Evolutionary conservation across 2,797 vertebrate species (phyloP).

Genomic region (Ptychobarbus kaznakovi): DNA sequence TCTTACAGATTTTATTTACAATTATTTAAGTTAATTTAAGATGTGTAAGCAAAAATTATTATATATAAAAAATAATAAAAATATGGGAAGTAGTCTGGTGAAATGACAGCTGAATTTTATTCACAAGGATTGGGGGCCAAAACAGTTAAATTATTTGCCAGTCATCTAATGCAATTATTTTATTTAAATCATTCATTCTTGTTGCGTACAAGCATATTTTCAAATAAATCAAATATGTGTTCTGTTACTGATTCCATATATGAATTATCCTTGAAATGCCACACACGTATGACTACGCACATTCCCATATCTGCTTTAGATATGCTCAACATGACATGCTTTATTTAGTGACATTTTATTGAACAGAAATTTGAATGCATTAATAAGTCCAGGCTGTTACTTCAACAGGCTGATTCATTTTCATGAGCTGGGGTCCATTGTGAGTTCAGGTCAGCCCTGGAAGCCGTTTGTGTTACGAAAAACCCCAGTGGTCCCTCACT

Average conservation of each 20-base stretch:
- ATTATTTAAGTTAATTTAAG: too few species aligned
- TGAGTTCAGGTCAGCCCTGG: slow-evolving; percentile 28
- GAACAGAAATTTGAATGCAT: neutral
- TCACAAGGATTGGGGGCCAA: too few species aligned
- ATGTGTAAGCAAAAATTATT: too few species aligned
- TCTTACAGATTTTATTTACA: too few species aligned
- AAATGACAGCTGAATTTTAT: neutral
- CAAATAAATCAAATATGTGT: neutral
- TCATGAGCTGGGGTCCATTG: slow-evolving; percentile 12
- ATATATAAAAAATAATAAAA: too few species aligned
- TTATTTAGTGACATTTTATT: neutral
- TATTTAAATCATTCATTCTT: neutral
- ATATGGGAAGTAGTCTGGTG: neutral
- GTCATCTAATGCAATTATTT: slow-evolving; percentile 15
- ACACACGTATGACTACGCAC: neutral
- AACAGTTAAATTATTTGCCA: neutral
- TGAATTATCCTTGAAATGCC: neutral
- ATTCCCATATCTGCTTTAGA: neutral
- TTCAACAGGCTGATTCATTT: slow-evolving; percentile 30
- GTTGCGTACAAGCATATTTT: too few species aligned
- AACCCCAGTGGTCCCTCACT: neutral
- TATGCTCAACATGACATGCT: neutral
- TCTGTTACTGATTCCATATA: neutral
- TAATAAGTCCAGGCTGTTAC: neutral
- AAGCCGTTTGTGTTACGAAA: slow-evolving; percentile 16